Conservation (phyloP, 2,797 vertebrate genomes). For the Masticophis lateralis region DNA sequence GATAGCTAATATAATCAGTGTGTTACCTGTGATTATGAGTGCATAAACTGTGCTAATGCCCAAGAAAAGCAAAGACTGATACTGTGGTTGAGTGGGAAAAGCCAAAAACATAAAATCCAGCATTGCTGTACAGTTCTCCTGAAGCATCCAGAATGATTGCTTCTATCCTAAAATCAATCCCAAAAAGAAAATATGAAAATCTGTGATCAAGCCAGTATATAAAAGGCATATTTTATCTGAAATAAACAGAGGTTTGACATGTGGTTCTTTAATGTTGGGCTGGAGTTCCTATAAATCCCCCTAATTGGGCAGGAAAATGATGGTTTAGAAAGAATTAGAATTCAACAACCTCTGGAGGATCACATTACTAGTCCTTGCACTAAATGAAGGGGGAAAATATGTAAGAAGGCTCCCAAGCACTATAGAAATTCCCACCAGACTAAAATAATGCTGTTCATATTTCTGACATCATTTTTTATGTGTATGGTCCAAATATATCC, state of each 20-base stretch:
- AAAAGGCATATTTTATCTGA: not conserved
- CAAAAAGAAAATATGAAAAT: not conserved
- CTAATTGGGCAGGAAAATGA: not conserved
- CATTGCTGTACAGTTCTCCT: slow-evolving; percentile 36
- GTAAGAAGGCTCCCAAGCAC: not conserved
- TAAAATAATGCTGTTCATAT: not conserved
- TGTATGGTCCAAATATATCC: not conserved
- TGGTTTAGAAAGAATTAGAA: not conserved
- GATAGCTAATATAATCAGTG: slow-evolving; percentile 40
- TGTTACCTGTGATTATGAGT: slow-evolving; percentile 38
- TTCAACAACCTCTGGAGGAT: not conserved
- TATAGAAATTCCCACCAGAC: not conserved
- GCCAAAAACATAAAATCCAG: slow-evolving; percentile 48
- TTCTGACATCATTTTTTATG: not conserved
- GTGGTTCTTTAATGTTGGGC: not conserved
- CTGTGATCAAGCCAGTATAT: not conserved
- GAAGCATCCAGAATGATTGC: slow-evolving; percentile 15
- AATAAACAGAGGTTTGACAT: not conserved
- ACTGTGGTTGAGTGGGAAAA: slow-evolving; percentile 32
- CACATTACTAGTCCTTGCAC: not conserved
- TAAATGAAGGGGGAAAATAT: not conserved
- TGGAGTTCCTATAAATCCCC: not conserved
- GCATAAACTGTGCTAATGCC: slow-evolving; percentile 46
- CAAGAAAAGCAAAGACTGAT: slow-evolving; percentile 29
- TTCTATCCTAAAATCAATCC: not conserved